Evolutionary conservation across 1,140 invertebrate genomes (phyloP).

Genomic region (Vanessa tameamea): DNA sequence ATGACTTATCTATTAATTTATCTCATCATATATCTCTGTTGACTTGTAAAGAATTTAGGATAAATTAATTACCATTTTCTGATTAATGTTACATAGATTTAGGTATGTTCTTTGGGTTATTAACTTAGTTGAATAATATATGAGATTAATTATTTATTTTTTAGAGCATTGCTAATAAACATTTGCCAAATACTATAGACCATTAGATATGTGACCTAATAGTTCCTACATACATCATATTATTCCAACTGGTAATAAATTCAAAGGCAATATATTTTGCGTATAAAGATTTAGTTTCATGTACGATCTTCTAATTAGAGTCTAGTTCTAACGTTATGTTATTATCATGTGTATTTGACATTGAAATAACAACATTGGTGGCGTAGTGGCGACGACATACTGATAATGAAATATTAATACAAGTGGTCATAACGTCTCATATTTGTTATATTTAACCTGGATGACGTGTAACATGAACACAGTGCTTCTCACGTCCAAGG

Average conservation of each 20-base stretch:
- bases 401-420: conserved; percentile 19
- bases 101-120: too few relatives aligned
- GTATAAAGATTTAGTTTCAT: neutral
- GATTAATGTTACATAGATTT: neutral
- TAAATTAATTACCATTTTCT: neutral
- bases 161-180: too few relatives aligned
- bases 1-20: too few relatives aligned
- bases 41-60: neutral
- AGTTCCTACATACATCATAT: too few relatives aligned
- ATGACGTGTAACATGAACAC: neutral
- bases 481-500: neutral
- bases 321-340: neutral
- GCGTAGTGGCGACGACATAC: neutral
- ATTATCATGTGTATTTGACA: neutral
- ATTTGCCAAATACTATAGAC: too few relatives aligned
- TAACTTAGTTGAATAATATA: too few relatives aligned
- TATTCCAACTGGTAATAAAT: too few relatives aligned
- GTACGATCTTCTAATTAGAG: neutral
- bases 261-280: too few relatives aligned
- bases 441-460: neutral
- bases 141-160: too few relatives aligned
- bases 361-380: conserved; percentile 1
- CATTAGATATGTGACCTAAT: too few relatives aligned
- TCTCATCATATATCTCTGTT: too few relatives aligned
- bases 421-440: conserved; percentile 2